phyloP scores from a whole-genome alignment of 2,888 invertebrate genomes.

The Phytoseiulus persimilis region DNA sequence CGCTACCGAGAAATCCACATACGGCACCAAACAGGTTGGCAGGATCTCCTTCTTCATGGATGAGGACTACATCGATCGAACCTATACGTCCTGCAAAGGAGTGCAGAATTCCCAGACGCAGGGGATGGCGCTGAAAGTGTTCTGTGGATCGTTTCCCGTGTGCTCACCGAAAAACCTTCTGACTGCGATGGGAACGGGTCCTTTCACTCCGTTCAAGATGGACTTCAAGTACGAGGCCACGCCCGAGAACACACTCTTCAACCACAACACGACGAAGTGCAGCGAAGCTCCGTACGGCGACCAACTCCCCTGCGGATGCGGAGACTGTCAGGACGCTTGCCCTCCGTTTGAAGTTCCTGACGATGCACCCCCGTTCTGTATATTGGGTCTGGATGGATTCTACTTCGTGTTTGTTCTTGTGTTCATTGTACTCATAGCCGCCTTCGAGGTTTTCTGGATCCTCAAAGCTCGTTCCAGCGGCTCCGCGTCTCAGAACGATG shows the following conservation, averaged over 20 bases:
- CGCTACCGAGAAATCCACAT: constrained; percentile 27
- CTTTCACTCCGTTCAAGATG: constrained; percentile 49
- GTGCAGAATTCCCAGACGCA: constrained; percentile 67
- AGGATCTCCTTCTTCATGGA: constrained; percentile 64
- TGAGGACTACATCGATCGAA: constrained; percentile 61
- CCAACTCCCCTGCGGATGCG: background rate
- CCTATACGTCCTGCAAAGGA: constrained; percentile 71
- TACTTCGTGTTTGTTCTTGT: constrained; percentile 6
- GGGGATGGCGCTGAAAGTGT: constrained; percentile 60
- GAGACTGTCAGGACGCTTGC: background rate
- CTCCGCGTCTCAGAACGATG: background rate
- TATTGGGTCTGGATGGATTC: background rate
- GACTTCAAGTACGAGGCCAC: constrained; percentile 48
- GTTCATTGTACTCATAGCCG: constrained; percentile 39
- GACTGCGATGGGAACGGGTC: constrained; percentile 50
- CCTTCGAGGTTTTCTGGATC: constrained; percentile 58
- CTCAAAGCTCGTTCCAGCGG: background rate
- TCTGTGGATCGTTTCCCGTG: constrained; percentile 71
- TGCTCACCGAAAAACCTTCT: constrained; percentile 59
- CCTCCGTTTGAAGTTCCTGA: background rate
- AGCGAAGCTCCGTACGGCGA: background rate
- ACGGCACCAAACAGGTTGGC: constrained; percentile 43
- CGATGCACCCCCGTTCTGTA: background rate
- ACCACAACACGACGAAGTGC: background rate
- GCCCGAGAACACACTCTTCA: background rate